Conservation (phyloP, 2,113 vertebrate genomes). For the Caranx melampygus region DNA sequence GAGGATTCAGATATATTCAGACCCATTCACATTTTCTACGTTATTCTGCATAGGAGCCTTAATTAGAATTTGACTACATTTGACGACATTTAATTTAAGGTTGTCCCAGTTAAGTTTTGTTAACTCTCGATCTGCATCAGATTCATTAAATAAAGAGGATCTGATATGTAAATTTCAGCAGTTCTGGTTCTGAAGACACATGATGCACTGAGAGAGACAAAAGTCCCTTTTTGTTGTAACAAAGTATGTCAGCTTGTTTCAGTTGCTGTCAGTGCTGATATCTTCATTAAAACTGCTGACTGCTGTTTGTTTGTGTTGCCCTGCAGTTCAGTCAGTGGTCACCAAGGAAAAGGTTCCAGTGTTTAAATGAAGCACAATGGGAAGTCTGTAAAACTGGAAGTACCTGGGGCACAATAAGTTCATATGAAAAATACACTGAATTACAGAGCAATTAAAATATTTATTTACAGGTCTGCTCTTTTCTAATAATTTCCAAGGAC, state of each 20-base stretch:
- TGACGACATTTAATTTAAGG: not conserved
- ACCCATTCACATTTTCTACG: not conserved
- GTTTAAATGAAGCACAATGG: not conserved
- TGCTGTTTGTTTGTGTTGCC: conserved; percentile 1
- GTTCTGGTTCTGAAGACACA: not conserved
- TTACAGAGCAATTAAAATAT: not conserved
- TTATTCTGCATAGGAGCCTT: not conserved
- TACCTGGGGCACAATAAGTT: not conserved
- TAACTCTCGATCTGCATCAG: not conserved
- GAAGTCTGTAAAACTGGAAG: conserved; percentile 3
- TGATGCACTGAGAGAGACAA: not conserved
- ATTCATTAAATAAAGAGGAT: not conserved
- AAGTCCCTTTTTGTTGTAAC: not conserved
- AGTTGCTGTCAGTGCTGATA: not conserved
- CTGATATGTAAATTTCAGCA: not conserved
- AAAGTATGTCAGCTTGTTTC: not conserved
- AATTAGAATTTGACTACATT: conserved; percentile 8
- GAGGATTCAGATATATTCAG: conserved; percentile 29
- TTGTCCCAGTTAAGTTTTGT: not conserved
- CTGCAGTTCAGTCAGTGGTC: not conserved
- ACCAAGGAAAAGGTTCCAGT: not conserved
- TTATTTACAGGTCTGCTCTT: not conserved
- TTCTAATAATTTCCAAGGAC: not conserved
- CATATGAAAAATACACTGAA: not conserved
- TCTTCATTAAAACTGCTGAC: conserved; percentile 1